Conservation (phyloP, 2,797 vertebrate genomes). For the Sebastes trivittatus region DNA sequence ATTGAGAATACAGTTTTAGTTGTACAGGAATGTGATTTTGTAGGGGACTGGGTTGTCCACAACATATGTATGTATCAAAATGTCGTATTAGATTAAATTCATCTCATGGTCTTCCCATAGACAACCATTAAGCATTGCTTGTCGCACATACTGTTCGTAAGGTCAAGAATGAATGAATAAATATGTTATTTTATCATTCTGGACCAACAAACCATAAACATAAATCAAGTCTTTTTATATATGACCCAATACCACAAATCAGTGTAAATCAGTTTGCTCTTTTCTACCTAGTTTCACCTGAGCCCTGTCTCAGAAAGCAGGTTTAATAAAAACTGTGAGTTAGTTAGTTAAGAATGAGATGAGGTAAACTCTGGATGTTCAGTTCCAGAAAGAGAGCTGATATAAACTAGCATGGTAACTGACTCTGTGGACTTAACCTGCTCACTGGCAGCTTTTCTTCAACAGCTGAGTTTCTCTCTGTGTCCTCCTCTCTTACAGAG, state of each 20-base stretch:
- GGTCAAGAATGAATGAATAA: background rate
- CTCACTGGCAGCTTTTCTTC: no score
- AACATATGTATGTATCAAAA: background rate
- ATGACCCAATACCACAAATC: background rate
- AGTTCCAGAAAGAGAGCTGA: no score
- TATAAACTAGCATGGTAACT: no score
- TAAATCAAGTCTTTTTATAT: background rate
- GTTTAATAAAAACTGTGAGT: background rate
- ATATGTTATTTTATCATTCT: background rate
- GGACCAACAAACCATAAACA: background rate
- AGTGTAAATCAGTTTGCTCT: background rate
- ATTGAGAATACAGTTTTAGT: no score
- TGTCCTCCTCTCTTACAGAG: no score
- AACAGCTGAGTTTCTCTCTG: no score
- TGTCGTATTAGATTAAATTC: background rate
- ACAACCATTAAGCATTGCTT: background rate
- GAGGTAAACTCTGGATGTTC: no score
- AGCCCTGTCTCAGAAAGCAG: no score
- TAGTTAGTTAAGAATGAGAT: no score
- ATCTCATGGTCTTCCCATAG: background rate
- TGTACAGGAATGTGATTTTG: no score
- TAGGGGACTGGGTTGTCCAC: no score
- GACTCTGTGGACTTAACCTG: no score
- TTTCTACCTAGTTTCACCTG: background rate
- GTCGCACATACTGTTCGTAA: background rate